These are phyloP conservation scores for Carettochelys insculpta DNA, from an alignment of 2,113 vertebrate genomes.

Conservation along the genomic window DNA sequence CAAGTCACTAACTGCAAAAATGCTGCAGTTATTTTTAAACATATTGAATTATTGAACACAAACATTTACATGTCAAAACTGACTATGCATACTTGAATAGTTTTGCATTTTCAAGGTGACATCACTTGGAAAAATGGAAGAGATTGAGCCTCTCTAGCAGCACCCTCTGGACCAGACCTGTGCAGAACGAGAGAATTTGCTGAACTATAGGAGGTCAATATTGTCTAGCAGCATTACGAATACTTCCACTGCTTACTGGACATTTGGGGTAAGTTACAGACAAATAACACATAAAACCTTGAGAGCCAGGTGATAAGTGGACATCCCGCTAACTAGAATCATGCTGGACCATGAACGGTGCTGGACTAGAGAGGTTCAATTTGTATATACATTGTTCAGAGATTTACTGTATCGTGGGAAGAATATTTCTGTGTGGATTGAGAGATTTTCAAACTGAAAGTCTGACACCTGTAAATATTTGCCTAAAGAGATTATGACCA, in stretches of 20 bases:
- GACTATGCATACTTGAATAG: not conserved
- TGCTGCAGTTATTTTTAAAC: not conserved
- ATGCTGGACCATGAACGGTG: too few relatives aligned
- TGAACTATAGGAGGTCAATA: too few relatives aligned
- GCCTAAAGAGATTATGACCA: not conserved
- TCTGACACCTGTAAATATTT: not conserved
- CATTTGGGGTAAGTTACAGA: too few relatives aligned
- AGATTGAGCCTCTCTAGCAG: too few relatives aligned
- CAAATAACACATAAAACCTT: too few relatives aligned
- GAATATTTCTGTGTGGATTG: not conserved
- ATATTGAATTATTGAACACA: constrained; percentile 6
- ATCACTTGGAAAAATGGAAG: not conserved
- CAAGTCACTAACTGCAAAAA: not conserved
- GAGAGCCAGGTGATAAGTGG: too few relatives aligned
- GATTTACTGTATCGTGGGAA: not conserved
- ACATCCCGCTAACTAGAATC: too few relatives aligned
- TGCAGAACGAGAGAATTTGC: too few relatives aligned
- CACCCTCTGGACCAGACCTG: too few relatives aligned
- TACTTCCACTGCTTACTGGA: too few relatives aligned
- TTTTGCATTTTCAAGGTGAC: not conserved
- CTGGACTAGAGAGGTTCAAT: too few relatives aligned
- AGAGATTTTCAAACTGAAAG: not conserved
- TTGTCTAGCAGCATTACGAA: too few relatives aligned
- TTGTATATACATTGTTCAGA: not conserved
- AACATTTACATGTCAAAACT: constrained; percentile 5